Conservation (phyloP, 2,888 invertebrate genomes). For the Pyrochroa serraticornis region DNA sequence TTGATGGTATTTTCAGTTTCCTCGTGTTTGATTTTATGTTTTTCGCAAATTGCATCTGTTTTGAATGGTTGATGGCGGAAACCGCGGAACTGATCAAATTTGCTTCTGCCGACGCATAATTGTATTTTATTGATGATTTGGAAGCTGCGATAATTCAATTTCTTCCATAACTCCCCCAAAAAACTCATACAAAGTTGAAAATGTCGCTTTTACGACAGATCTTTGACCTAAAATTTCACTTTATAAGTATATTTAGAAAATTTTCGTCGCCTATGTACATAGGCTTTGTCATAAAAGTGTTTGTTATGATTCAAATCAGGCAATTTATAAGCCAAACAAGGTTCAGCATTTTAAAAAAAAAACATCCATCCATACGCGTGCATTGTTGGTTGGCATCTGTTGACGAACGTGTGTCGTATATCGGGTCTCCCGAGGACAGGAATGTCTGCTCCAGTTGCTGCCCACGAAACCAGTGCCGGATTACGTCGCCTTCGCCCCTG, state of each 20-base stretch:
- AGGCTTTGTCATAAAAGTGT: slow-evolving; percentile 38
- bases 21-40: not conserved
- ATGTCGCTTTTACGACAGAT: slow-evolving; percentile 19
- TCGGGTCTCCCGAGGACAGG: slow-evolving; percentile 17
- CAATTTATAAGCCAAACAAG: slow-evolving; percentile 48
- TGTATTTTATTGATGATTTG: slow-evolving; percentile 23
- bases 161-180: slow-evolving; percentile 2
- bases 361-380: slow-evolving; percentile 14
- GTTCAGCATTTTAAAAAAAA: slow-evolving; percentile 33
- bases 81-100: slow-evolving; percentile 16
- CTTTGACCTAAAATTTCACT: slow-evolving; percentile 19
- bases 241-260: slow-evolving; percentile 24
- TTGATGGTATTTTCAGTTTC: too few species aligned
- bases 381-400: slow-evolving; percentile 28
- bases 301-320: slow-evolving; percentile 46
- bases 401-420: slow-evolving; percentile 21
- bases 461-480: slow-evolving; percentile 13
- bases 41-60: not conserved
- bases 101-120: slow-evolving; percentile 15
- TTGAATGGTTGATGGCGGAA: slow-evolving; percentile 8
- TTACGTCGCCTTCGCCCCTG: slow-evolving; percentile 12
- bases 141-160: slow-evolving; percentile 19
- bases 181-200: slow-evolving; percentile 10
- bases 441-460: slow-evolving; percentile 24
- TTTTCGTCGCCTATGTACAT: slow-evolving; percentile 22